A percentile compares a stretch with the other conserved stretches of the same genome.
Evolutionary conservation across 2,113 vertebrate genomes (phyloP).

Genomic region (Psittacula cyanocephala): DNA sequence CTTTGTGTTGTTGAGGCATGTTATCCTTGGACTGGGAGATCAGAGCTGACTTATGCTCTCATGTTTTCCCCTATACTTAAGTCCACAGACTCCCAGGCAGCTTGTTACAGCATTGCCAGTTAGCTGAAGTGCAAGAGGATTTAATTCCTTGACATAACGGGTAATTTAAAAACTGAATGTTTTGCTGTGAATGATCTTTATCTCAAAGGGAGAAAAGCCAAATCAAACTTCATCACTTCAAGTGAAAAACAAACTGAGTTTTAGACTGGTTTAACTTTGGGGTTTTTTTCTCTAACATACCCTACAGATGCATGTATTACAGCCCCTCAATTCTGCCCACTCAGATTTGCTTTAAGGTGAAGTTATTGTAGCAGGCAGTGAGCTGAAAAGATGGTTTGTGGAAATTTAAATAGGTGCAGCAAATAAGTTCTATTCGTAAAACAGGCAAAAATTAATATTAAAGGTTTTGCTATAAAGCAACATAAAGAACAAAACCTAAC

Average conservation of each 20-base stretch:
- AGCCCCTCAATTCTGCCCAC: neutral
- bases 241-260: neutral
- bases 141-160: neutral
- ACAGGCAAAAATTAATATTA: neutral
- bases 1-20: neutral
- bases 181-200: neutral
- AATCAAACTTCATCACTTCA: neutral
- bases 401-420: neutral
- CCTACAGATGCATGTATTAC: neutral
- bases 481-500: neutral
- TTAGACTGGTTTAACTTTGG: neutral
- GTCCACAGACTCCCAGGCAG: neutral
- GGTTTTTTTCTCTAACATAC: neutral
- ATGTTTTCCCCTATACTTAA: neutral
- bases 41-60: neutral
- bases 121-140: neutral
- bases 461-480: neutral
- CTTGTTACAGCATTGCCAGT: neutral
- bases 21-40: neutral
- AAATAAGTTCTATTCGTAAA: neutral
- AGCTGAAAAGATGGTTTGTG: neutral
- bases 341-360: neutral
- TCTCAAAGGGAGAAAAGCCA: neutral
- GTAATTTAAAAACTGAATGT: neutral
- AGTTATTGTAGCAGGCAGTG: neutral